A percentile compares a stretch with the other conserved stretches of the same genome.
phyloP scores from a whole-genome alignment of 2,888 invertebrate species.

The Hydroisotoma schaefferi region DNA sequence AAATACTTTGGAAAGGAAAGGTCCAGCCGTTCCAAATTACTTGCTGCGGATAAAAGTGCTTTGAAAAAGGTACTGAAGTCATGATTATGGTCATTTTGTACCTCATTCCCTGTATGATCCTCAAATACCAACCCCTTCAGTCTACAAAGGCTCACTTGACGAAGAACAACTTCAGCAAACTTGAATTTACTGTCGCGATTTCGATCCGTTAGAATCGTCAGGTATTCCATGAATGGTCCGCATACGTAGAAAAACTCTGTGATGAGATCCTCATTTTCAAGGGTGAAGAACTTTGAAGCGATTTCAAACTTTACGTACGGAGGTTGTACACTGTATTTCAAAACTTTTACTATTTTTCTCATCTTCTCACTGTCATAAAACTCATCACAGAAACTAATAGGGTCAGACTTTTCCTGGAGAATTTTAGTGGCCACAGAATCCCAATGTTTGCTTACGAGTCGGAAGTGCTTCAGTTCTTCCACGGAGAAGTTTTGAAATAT shows the following conservation, averaged over 20 bases:
- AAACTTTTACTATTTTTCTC: conserved; percentile 17
- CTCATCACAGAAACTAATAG: conserved; percentile 11
- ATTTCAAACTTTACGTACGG: conserved; percentile 32
- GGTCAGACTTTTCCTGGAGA: conserved; percentile 21
- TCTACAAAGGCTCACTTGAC: neutral
- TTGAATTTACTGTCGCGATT: conserved; percentile 3
- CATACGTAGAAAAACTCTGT: conserved; percentile 20
- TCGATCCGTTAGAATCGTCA: conserved; percentile 17
- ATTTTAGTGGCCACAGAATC: conserved; percentile 28
- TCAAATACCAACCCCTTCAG: conserved; percentile 10
- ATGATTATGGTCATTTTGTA: neutral
- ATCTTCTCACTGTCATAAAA: conserved; percentile 2
- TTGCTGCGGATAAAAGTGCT: conserved; percentile 14
- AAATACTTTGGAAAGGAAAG: conserved; percentile 13
- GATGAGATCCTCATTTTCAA: conserved; percentile 21
- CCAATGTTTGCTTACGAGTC: conserved; percentile 31
- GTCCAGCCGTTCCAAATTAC: conserved; percentile 28
- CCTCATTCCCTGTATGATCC: conserved; percentile 9
- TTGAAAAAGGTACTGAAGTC: conserved; percentile 13
- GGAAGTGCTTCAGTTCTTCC: conserved; percentile 23
- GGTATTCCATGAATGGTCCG: conserved; percentile 22
- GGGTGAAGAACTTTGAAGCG: conserved; percentile 28
- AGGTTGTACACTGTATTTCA: conserved; percentile 25
- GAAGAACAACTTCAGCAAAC: neutral
- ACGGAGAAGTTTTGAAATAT: conserved; percentile 15